Evolutionary conservation across 2,113 vertebrate species (phyloP), one percentile per base, ranked within the genome.

Genomic region (Myrmecophaga tridactyla): DNA sequence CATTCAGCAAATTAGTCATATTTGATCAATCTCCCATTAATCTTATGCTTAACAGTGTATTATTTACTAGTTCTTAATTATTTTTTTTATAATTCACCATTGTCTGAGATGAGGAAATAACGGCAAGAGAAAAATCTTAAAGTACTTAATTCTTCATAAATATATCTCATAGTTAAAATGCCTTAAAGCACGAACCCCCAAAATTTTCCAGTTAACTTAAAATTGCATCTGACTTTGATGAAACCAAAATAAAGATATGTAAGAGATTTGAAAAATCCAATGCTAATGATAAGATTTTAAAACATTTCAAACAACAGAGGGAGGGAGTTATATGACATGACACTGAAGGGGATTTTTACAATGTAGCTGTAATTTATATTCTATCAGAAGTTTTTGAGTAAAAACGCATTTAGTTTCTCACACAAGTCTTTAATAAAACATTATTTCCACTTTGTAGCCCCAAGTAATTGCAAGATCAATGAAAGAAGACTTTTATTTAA

Each of bases 221-320:
- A 95, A 92, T 15, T 56, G 12, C n/a, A 83, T 78, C 62, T 92
- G 41, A 92, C 67, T 89, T 72, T 76, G 34, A 92, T 82, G 29
- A 92, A 93, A 83, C 48, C 58, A 25, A 65, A 65, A 63, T 78
- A 17, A 82, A 94, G 60, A n/a, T 67, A 92, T 41, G 6, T 63
- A 93, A 80, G 76, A 82, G 21, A 83, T 73, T 31, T 65, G 25
- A 70, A 62, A 90, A 69, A 62, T 41, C 13, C 70, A 84, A 48
- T 25, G 34, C 23, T 60, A 73, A 86, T 60, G 36, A 39, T 76
- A 78, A 78, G 39, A 92, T 60, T 23, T 39, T 51, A 15, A 93
- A 94, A 73, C 10, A 95, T 75, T 84, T 92, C 65, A 88, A 91
- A 21, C 46, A 87, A 84, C 13, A 78, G 25, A 77, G 0, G 25